Conservation (phyloP, 2,888 invertebrate genomes). For the Allacma fusca region DNA sequence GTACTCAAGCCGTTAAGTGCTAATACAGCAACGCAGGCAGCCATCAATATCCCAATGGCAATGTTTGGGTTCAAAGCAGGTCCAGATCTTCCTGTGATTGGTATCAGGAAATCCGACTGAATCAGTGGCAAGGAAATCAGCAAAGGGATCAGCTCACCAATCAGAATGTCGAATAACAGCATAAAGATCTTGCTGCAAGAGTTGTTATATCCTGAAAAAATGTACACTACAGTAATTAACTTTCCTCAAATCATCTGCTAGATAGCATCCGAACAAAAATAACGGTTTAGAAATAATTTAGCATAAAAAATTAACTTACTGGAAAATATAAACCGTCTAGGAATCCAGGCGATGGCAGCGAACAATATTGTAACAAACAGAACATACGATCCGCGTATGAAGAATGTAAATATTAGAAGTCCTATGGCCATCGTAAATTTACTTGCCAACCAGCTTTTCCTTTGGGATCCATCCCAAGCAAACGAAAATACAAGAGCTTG, state of each 20-base stretch:
- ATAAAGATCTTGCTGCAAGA: not conserved
- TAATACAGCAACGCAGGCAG: slow-evolving; percentile 49
- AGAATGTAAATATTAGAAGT: slow-evolving; percentile 48
- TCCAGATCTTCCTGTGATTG: not conserved
- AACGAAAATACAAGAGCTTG: slow-evolving; percentile 52
- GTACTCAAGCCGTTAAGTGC: slow-evolving; percentile 54
- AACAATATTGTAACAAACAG: slow-evolving; percentile 52
- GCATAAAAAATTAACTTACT: not conserved
- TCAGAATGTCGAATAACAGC: not conserved
- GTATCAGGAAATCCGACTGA: not conserved
- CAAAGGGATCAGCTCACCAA: slow-evolving; percentile 65
- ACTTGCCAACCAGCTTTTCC: slow-evolving; percentile 48
- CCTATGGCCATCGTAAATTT: slow-evolving; percentile 52
- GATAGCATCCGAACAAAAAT: no score
- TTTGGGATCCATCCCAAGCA: slow-evolving; percentile 15
- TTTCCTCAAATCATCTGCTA: no score
- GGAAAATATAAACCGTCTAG: slow-evolving; percentile 39
- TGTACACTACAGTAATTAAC: no score
- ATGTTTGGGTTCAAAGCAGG: slow-evolving; percentile 54
- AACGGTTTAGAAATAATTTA: no score
- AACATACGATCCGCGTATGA: slow-evolving; percentile 52
- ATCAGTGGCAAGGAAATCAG: slow-evolving; percentile 62
- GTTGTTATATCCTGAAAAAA: not conserved
- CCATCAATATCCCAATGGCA: slow-evolving; percentile 55
- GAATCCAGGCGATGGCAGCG: slow-evolving; percentile 52